A percentile compares a stretch with the other conserved stretches of the same genome.
Evolutionary conservation across 2,113 vertebrate species (phyloP).

Genomic region (Dascyllus trimaculatus): DNA sequence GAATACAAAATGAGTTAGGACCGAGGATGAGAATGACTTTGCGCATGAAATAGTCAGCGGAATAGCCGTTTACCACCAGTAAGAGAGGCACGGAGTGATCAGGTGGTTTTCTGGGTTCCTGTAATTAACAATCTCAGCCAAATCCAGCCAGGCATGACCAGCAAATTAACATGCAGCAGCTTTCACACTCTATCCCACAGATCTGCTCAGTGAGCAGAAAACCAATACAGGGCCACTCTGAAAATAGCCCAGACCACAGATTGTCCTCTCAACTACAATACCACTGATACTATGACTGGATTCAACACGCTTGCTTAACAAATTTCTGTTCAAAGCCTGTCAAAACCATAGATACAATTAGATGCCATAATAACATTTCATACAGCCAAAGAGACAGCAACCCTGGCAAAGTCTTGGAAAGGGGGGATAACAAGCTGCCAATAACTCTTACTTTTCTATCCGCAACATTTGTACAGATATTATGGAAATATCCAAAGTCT

Average conservation of each 20-base stretch:
- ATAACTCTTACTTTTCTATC: too few species aligned
- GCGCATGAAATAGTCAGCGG: constrained; percentile 13
- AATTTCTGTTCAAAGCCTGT: constrained; percentile 5
- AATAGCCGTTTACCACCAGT: constrained; percentile 40
- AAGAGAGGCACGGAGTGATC: constrained; percentile 69
- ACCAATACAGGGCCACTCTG: constrained; percentile 67
- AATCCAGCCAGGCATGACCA: constrained; percentile 79
- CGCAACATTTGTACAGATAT: too few species aligned
- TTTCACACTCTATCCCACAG: constrained; percentile 74
- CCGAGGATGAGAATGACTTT: constrained; percentile 8
- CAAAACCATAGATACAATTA: constrained; percentile 6
- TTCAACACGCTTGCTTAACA: constrained; percentile 32
- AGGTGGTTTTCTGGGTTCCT: constrained; percentile 77
- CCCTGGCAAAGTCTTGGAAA: background rate
- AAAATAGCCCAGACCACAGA: constrained; percentile 59
- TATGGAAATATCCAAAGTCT: too few species aligned
- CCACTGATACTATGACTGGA: constrained; percentile 14
- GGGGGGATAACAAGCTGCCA: background rate
- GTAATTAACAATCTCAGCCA: constrained; percentile 83
- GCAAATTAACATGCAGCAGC: constrained; percentile 80
- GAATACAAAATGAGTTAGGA: background rate
- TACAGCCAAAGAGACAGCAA: background rate
- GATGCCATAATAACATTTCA: background rate
- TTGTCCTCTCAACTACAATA: constrained; percentile 50
- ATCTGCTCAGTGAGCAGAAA: constrained; percentile 77